These are phyloP conservation scores for Epinotia nisella DNA, from an alignment of 2,888 invertebrate genomes.

Conservation along the genomic window DNA sequence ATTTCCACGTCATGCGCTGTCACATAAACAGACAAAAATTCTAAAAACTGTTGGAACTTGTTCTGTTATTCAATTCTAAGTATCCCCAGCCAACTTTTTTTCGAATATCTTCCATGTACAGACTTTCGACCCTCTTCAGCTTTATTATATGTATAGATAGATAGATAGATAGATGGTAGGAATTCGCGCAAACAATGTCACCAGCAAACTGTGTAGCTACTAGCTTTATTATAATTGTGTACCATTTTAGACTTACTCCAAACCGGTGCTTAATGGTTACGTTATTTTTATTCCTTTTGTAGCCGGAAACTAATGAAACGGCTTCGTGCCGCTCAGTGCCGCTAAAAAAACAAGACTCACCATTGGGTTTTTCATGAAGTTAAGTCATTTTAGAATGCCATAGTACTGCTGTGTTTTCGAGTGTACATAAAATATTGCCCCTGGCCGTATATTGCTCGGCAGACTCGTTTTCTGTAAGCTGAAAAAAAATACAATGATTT, in stretches of 20 bases:
- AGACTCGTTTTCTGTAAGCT: conserved; percentile 10
- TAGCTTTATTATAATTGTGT: neutral
- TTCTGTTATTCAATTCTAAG: too few species aligned
- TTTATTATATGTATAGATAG: too few species aligned
- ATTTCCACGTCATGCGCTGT: too few species aligned
- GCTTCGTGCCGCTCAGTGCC: neutral
- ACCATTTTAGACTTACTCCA: neutral
- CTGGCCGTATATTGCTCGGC: conserved; percentile 22
- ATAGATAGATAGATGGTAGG: too few species aligned
- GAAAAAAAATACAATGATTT: conserved; percentile 28
- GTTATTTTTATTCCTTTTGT: conserved; percentile 16
- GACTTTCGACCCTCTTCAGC: too few species aligned
- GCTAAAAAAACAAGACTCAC: neutral
- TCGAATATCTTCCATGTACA: too few species aligned
- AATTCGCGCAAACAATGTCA: too few species aligned
- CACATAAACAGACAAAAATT: too few species aligned
- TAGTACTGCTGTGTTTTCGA: conserved; percentile 28
- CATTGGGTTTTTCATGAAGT: neutral
- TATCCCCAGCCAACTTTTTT: too few species aligned
- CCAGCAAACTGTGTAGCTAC: too few species aligned
- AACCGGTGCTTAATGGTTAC: conserved; percentile 17
- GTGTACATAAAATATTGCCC: conserved; percentile 36
- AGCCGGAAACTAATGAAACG: conserved; percentile 36
- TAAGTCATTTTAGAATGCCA: conserved; percentile 15
- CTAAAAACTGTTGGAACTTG: too few species aligned